Percentiles rank a stretch among this genome's conserved stretches.
Conservation (phyloP, 2,113 vertebrate species). For the Syngnathoides biaculeatus region DNA sequence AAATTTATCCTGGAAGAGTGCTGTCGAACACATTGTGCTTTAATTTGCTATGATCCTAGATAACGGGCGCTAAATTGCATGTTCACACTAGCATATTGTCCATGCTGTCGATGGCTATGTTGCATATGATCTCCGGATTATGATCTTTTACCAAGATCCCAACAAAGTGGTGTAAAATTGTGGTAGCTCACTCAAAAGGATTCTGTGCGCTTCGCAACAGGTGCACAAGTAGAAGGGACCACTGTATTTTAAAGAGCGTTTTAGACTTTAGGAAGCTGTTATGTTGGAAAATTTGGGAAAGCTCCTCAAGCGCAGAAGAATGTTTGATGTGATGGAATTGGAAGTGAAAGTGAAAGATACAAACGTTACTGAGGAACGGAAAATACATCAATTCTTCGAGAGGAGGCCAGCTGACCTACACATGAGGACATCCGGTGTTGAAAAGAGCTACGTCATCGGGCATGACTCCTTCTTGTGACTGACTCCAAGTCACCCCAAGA, state of each 20-base stretch:
- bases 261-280: neutral
- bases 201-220: neutral
- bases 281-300: neutral
- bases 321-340: too few species aligned
- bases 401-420: too few species aligned
- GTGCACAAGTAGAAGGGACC: neutral
- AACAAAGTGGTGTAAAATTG: neutral
- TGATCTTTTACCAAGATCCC: neutral
- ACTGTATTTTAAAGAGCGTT: neutral
- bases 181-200: neutral
- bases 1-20: neutral
- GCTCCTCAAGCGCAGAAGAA: too few species aligned
- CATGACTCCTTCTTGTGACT: too few species aligned
- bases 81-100: neutral
- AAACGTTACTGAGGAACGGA: too few species aligned
- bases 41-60: neutral
- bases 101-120: neutral
- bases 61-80: neutral
- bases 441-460: too few species aligned
- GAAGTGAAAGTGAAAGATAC: too few species aligned
- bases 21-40: neutral
- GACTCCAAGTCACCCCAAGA: too few species aligned
- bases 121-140: neutral
- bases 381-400: too few species aligned
- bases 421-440: too few species aligned